Base-by-base conservation (phyloP, 2,797 vertebrate species). In the Eremophila alpestris region DNA sequence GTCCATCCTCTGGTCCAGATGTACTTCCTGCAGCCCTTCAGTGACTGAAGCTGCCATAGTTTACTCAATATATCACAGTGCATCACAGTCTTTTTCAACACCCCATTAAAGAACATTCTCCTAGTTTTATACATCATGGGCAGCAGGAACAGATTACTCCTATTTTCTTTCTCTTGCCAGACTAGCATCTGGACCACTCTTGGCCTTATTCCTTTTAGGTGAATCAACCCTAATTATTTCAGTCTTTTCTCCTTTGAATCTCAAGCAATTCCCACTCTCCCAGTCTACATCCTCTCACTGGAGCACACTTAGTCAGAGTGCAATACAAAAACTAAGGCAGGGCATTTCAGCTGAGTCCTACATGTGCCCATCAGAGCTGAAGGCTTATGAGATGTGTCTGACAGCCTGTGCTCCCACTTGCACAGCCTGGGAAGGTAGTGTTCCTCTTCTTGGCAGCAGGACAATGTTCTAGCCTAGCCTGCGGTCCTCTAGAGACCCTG, bases 401-500 rank as follows among this genome's bases (percentile, higher is more conserved):
- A 49, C 8, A 30, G 64, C 16, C 52, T 52, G 11, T 41, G 34
- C 10, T 80, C 22, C 38, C 58, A 45, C 59, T 91, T 62, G 46
- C n/a, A 75, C 43, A 85, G 32, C 24, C 36, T 62, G 29, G 1
- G 52, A 69, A 82, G 32, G 55, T 32, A 5, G 22, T 46, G 16
- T 8, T 65, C 58, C 23, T 32, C 54, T 67, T 71, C 81, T 43
- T 68, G 76, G 43, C 32, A 54, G 49, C 2, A 71, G 49, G 71
- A 81, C 0, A 0, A 64, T 0, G 0, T 85, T 74, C 49, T 88
- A 89, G n/a, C 64, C 22, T 56, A 55, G 41, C 17, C 52, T 91
- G 49, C 32, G 46, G 43, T 88, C 21, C 69, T 73, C 55, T 78
- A 65, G 40, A 79, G 60, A 94, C 23, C 5, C n/a, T 51, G 5